Conservation (phyloP, 2,797 vertebrate species). For the Sebastolobus alascanus region DNA sequence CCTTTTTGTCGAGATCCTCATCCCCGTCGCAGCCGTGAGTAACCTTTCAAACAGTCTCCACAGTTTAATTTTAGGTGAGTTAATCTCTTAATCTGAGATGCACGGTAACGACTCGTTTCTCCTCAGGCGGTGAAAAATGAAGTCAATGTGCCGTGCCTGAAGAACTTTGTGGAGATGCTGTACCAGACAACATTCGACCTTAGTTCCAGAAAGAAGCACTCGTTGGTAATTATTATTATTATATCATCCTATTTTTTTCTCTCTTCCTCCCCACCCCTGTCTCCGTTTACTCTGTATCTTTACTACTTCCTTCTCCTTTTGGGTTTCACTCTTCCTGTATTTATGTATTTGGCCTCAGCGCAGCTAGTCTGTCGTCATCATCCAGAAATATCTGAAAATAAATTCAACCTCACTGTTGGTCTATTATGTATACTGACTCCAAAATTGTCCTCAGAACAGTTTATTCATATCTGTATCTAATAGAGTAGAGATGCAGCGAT, state of each 20-base stretch:
- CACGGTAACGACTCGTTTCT: constrained; percentile 16
- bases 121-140: constrained; percentile 98
- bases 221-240: constrained; percentile 87
- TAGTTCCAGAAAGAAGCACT: constrained; percentile 99
- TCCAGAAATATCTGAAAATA: constrained; percentile 1
- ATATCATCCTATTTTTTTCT: not conserved
- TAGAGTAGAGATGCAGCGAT: not conserved
- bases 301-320: constrained; percentile 19
- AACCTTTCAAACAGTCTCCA: constrained; percentile 21
- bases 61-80: not conserved
- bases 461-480: not conserved
- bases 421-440: not conserved
- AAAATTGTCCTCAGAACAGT: no score
- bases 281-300: not conserved
- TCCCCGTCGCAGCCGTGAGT: constrained; percentile 99
- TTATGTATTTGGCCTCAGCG: not conserved
- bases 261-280: not conserved
- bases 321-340: constrained; percentile 36
- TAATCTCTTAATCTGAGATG: not conserved
- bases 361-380: not conserved
- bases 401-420: not conserved
- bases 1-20: constrained; percentile 99
- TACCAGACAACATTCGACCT: constrained; percentile 99
- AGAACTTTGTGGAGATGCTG: constrained; percentile 99
- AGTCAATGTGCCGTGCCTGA: constrained; percentile 99